Base-by-base conservation (phyloP, 2,888 invertebrate genomes). In the Cephonodes hylas region DNA sequence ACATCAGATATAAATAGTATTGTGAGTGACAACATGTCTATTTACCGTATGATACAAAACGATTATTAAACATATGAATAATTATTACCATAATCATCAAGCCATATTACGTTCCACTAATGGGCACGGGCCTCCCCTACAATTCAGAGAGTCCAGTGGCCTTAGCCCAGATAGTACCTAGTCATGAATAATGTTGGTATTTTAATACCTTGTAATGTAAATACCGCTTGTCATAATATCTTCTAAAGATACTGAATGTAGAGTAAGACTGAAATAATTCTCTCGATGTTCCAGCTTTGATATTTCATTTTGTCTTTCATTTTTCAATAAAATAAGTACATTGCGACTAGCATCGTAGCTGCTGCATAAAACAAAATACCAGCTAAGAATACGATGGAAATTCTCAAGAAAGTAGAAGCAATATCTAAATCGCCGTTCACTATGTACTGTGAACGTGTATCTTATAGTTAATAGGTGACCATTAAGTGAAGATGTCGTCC, bases 401-500 rank as follows among this genome's bases (percentile, higher is more conserved):
- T 34, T 34, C 7, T 44, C 10, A 20, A 20, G 20, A 44, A 44
- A 20, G 20, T 20, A 44, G 3, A 15, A 4, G 15, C 10, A 44
- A 20, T 18, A 18, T 18, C 10, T 44, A 3, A 20, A 20, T 44
- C 3, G 10, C 20, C 7, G 20, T 3, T 18, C 8, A 44, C 20
- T 44, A 44, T 3, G 44, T 20, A n/a, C n/a, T 38, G 10, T 44
- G 44, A 44, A 44, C 8, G 20, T 20, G 44, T n/a, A n/a, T 10
- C 20, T 3, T 44, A 10, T 44, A 20, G 20, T 44, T 4, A 44
- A 10, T 44, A 44, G 10, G 20, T 18, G 20, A 44, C 18, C 20
- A 7, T 38, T 13, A 38, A 3, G 3, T 67, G 72, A 75, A 78
- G 76, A 77, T 78, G 77, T 76, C 66, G 73, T 70, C 71, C 70